These are phyloP conservation scores for Drosophila buzzatii DNA, from an alignment of 2,888 invertebrate species.

Conservation along the genomic window DNA sequence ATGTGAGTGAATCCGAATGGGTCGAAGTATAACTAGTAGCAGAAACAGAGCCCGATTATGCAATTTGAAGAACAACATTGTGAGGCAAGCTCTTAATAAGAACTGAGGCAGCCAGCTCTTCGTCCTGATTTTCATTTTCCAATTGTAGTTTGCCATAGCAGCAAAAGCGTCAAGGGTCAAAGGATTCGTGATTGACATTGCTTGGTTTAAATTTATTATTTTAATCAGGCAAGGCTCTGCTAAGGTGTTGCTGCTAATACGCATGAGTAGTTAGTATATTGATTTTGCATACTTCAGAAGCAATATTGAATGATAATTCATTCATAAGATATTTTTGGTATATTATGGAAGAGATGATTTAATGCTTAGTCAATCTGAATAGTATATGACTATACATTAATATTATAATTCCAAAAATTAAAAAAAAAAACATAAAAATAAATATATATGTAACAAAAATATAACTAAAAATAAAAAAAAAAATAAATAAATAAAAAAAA, in stretches of 20 bases:
- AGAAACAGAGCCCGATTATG: background rate
- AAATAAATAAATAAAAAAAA: background rate
- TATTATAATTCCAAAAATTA: no score
- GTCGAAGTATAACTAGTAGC: background rate
- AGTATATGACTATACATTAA: no score
- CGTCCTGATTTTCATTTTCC: background rate
- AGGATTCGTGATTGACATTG: background rate
- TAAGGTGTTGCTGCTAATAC: background rate
- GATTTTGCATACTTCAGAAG: background rate
- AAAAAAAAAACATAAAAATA: no score
- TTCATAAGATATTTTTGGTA: no score
- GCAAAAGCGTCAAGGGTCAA: background rate
- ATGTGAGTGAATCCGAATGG: background rate
- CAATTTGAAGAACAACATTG: slow-evolving; percentile 14
- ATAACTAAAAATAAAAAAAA: no score
- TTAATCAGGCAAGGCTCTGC: background rate
- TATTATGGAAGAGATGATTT: no score
- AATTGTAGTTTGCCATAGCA: background rate
- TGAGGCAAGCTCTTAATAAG: background rate
- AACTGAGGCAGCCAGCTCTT: slow-evolving; percentile 5
- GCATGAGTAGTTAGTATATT: background rate
- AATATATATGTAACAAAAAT: background rate
- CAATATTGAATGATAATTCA: background rate
- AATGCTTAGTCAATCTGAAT: no score
- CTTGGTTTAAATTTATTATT: background rate